A percentile compares a stretch with the other conserved stretches of the same genome.
Evolutionary conservation across 2,888 invertebrate species (phyloP).

Genomic region (Tachina fera): DNA sequence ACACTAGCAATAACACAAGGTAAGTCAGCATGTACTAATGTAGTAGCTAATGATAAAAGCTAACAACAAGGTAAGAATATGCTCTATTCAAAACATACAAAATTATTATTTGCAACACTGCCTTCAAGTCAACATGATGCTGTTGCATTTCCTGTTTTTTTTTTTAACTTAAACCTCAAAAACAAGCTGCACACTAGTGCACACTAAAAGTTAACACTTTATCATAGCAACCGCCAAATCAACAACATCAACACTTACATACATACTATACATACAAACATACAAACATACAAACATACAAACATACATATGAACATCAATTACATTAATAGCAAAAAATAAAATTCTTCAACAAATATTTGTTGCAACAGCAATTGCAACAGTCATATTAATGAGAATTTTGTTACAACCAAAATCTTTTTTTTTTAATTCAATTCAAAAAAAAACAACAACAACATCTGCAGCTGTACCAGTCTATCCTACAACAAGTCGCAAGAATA

Average conservation of each 20-base stretch:
- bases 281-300: slow-evolving; percentile 17
- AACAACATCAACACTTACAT: background rate
- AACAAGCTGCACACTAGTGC: slow-evolving; percentile 40
- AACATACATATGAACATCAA: slow-evolving; percentile 40
- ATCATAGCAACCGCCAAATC: slow-evolving; percentile 6
- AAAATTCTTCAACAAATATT: slow-evolving; percentile 41
- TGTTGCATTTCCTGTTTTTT: background rate
- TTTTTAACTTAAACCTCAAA: slow-evolving; percentile 23
- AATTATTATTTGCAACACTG: background rate
- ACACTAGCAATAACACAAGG: slow-evolving; percentile 90
- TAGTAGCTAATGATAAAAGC: background rate
- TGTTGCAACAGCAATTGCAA: slow-evolving; percentile 27
- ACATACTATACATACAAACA: slow-evolving; percentile 11
- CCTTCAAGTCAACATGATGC: slow-evolving; percentile 21
- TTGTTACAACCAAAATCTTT: slow-evolving; percentile 50
- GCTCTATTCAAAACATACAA: background rate
- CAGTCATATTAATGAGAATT: slow-evolving; percentile 51
- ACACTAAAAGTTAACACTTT: slow-evolving; percentile 38
- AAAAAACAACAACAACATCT: slow-evolving; percentile 24
- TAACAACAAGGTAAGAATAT: background rate
- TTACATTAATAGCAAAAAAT: slow-evolving; percentile 53
- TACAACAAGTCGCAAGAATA: slow-evolving; percentile 42
- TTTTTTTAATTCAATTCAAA: slow-evolving; percentile 40
- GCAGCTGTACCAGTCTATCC: slow-evolving; percentile 5
- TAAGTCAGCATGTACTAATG: slow-evolving; percentile 72